Evolutionary conservation across 2,888 invertebrate genomes (phyloP).

Genomic region (Strigamia crassipes): DNA sequence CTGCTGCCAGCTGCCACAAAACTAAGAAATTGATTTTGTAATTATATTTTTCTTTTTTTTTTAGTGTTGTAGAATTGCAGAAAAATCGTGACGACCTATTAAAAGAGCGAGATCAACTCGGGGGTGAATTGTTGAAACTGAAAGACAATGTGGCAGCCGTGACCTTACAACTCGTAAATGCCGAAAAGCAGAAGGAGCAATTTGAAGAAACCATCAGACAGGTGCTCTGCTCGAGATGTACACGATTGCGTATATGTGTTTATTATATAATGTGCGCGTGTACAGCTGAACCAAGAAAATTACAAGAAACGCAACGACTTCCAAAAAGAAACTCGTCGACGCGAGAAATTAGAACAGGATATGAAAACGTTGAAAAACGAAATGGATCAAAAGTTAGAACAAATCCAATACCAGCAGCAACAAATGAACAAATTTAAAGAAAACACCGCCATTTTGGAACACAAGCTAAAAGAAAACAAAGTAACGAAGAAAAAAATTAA

Average conservation of each 20-base stretch:
- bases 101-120: constrained; percentile 69
- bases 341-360: constrained; percentile 66
- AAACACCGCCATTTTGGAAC: constrained; percentile 57
- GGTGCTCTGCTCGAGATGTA: too few relatives aligned
- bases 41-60: too few relatives aligned
- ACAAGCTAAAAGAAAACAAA: constrained; percentile 58
- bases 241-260: too few relatives aligned
- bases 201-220: constrained; percentile 52
- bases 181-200: constrained; percentile 61
- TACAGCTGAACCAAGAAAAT: constrained; percentile 43
- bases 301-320: constrained; percentile 35
- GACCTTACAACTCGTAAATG: constrained; percentile 65
- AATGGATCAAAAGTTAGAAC: constrained; percentile 60
- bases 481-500: too few relatives aligned
- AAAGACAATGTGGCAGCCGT: constrained; percentile 65
- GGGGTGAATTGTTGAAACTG: constrained; percentile 66
- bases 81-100: constrained; percentile 66
- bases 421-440: constrained; percentile 57
- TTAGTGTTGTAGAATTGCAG: constrained; percentile 44
- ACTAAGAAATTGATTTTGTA: neutral
- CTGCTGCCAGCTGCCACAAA: too few relatives aligned
- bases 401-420: constrained; percentile 61
- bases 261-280: too few relatives aligned
- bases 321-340: constrained; percentile 53
- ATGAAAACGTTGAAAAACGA: constrained; percentile 63